Evolutionary conservation across 2,113 vertebrate species (phyloP).

Genomic region (Melanerpes aurifrons): DNA sequence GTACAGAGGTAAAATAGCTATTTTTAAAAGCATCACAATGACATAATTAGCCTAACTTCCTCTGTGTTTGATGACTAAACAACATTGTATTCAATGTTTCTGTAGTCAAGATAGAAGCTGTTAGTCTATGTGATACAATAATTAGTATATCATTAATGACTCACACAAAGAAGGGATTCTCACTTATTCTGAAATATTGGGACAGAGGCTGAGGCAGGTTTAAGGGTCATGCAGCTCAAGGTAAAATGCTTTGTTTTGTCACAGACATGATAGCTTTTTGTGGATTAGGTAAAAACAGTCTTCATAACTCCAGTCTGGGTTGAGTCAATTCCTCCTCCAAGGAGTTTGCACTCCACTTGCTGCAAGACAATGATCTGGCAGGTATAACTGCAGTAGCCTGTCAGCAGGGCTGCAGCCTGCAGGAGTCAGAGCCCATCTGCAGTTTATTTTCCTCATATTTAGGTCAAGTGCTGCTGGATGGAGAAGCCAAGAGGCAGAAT

Average conservation of each 20-base stretch:
- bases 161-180: not conserved
- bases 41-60: conserved; percentile 15
- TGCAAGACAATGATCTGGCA: not conserved
- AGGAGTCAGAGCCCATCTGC: not conserved
- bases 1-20: not conserved
- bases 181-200: not conserved
- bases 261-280: not conserved
- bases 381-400: accelerated
- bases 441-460: not conserved
- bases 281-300: not conserved
- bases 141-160: not conserved
- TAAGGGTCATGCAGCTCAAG: accelerated
- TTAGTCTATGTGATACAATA: not conserved
- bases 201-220: not conserved
- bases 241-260: not conserved
- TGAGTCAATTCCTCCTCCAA: not conserved
- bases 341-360: not conserved
- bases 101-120: not conserved
- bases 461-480: not conserved
- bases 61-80: conserved; percentile 13
- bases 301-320: not conserved
- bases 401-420: not conserved
- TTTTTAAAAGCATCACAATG: not conserved
- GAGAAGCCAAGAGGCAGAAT: not conserved
- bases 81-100: not conserved